phyloP scores from a whole-genome alignment of 2,888 invertebrate species.

The Branchipolynoe longqiensis region DNA sequence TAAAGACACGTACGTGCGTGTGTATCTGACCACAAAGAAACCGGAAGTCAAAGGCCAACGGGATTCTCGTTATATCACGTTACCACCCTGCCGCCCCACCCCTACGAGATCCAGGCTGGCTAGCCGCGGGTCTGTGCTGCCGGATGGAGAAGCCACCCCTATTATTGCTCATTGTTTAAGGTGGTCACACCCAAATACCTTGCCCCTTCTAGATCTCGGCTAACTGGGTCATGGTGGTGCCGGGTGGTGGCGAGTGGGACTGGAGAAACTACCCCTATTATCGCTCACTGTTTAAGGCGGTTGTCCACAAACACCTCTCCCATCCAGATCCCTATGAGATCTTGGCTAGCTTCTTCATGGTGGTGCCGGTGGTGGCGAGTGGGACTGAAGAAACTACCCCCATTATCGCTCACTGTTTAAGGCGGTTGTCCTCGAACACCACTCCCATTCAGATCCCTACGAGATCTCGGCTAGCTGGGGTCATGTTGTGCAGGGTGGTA shows the following conservation, averaged over 20 bases:
- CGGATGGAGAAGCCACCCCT: neutral
- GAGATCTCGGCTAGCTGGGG: no score
- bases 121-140: neutral
- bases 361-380: neutral
- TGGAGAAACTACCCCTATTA: neutral
- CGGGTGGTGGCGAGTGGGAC: neutral
- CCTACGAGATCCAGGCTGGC: no score
- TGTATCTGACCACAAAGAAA: slow-evolving; percentile 49
- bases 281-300: neutral
- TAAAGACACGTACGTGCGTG: slow-evolving; percentile 40
- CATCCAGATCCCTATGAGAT: no score
- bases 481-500: no score
- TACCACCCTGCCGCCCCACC: neutral
- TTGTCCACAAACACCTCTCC: no score
- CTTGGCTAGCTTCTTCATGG: no score
- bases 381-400: neutral
- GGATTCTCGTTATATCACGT: slow-evolving; percentile 42
- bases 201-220: no score
- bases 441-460: no score
- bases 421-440: no score
- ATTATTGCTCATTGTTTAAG: neutral
- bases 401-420: neutral
- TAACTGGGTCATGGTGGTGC: no score
- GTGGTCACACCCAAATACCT: no score
- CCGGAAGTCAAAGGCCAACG: slow-evolving; percentile 30